phyloP scores from a whole-genome alignment of 1,140 invertebrate species.

The Meloidogyne chitwoodi region DNA sequence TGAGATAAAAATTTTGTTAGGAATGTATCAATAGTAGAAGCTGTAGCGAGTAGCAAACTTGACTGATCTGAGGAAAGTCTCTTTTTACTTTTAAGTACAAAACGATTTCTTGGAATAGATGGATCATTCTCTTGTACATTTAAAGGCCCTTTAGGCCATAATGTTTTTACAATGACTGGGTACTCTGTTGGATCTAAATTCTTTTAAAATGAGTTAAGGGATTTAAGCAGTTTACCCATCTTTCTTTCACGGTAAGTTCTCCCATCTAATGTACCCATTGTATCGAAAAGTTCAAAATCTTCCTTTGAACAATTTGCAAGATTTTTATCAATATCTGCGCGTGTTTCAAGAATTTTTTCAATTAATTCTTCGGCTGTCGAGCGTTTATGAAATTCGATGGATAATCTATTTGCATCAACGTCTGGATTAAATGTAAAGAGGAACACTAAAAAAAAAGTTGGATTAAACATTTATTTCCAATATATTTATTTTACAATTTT shows the following conservation, averaged over 20 bases:
- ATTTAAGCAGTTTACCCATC: slow-evolving; percentile 67
- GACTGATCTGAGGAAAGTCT: slow-evolving; percentile 40
- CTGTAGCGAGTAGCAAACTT: slow-evolving; percentile 34
- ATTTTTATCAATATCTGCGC: slow-evolving; percentile 37
- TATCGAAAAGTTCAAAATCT: slow-evolving; percentile 67
- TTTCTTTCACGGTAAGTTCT: slow-evolving; percentile 82
- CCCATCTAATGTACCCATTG: slow-evolving; percentile 67
- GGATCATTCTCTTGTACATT: slow-evolving; percentile 39
- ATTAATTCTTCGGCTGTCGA: slow-evolving; percentile 56
- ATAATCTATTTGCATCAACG: slow-evolving; percentile 28
- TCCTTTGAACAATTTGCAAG: slow-evolving; percentile 33
- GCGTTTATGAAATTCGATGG: slow-evolving; percentile 52
- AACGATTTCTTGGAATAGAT: slow-evolving; percentile 53
- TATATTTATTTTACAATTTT: too few species aligned
- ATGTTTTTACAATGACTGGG: slow-evolving; percentile 82
- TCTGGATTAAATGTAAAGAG: slow-evolving; percentile 56
- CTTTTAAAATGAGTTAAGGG: not conserved
- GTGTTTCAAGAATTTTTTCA: slow-evolving; percentile 52
- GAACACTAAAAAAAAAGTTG: slow-evolving; percentile 38
- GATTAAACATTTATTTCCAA: too few species aligned
- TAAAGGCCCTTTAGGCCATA: slow-evolving; percentile 74
- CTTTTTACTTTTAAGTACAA: slow-evolving; percentile 65
- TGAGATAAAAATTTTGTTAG: slow-evolving; percentile 57
- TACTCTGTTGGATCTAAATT: slow-evolving; percentile 67
- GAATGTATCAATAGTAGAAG: slow-evolving; percentile 52